Percentiles rank a stretch among this genome's conserved stretches.
These are phyloP conservation scores for Dendroctonus valens DNA, from an alignment of 1,140 invertebrate genomes.

Conservation along the genomic window DNA sequence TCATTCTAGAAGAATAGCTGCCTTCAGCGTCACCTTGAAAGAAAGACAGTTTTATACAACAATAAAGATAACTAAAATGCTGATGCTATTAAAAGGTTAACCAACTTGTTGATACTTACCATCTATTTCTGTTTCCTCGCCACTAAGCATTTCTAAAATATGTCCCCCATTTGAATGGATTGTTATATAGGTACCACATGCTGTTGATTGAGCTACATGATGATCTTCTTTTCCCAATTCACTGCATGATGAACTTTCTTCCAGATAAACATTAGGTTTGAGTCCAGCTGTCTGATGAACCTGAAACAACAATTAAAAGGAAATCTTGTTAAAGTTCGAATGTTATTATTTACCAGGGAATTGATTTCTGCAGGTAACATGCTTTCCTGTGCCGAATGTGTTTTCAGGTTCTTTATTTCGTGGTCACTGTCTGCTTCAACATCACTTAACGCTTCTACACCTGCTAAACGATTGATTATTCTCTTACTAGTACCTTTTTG, in stretches of 20 bases:
- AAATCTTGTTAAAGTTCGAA: neutral
- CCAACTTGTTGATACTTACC: conserved; percentile 20
- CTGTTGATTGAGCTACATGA: conserved; percentile 18
- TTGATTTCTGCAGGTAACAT: conserved; percentile 43
- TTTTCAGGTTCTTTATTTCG: conserved; percentile 42
- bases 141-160: conserved; percentile 64
- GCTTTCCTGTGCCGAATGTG: conserved; percentile 32
- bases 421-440: conserved; percentile 47
- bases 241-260: conserved; percentile 51
- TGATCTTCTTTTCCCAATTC: conserved; percentile 48
- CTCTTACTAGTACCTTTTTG: conserved; percentile 38
- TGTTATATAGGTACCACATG: conserved; percentile 43
- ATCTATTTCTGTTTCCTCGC: conserved; percentile 64
- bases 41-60: neutral
- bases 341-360: conserved; percentile 26
- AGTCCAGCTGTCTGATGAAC: conserved; percentile 33
- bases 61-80: conserved; percentile 3
- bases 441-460: conserved; percentile 44
- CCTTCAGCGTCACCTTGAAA: conserved; percentile 53
- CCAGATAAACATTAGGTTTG: conserved; percentile 46
- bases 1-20: conserved; percentile 83
- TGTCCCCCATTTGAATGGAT: conserved; percentile 46
- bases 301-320: conserved; percentile 9
- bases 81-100: neutral
- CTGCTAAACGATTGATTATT: conserved; percentile 27